Conservation (phyloP, 2,888 invertebrate genomes). For the Lapara coniferarum region DNA sequence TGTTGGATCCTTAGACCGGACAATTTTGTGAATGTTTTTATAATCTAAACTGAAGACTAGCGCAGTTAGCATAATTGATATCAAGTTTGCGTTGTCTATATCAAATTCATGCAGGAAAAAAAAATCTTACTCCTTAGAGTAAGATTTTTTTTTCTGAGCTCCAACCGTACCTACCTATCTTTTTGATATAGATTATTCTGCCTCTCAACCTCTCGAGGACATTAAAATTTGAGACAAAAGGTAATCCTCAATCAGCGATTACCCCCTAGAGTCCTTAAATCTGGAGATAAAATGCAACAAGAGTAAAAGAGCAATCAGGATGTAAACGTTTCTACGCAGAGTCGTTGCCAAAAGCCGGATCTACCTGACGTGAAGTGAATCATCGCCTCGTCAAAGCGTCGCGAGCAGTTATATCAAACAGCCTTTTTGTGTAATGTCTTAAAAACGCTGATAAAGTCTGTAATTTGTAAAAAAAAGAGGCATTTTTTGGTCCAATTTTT, state of each 20-base stretch:
- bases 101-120: too few relatives aligned
- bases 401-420: neutral
- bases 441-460: neutral
- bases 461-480: neutral
- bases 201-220: too few relatives aligned
- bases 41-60: too few relatives aligned
- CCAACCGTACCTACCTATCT: too few relatives aligned
- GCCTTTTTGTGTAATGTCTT: constrained; percentile 12
- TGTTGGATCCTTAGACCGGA: too few relatives aligned
- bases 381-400: constrained; percentile 13
- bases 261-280: neutral
- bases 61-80: too few relatives aligned
- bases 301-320: constrained; percentile 21
- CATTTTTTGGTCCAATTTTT: too few relatives aligned
- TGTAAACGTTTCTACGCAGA: constrained; percentile 6
- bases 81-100: too few relatives aligned
- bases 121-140: too few relatives aligned
- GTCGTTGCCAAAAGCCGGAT: constrained; percentile 15
- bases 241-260: neutral
- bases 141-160: too few relatives aligned
- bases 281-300: constrained; percentile 4
- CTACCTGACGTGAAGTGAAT: constrained; percentile 22
- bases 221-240: neutral
- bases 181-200: too few relatives aligned
- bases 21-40: too few relatives aligned